Base-by-base conservation (phyloP, 1,140 invertebrate genomes). In the Dolichoris vasculosae region DNA sequence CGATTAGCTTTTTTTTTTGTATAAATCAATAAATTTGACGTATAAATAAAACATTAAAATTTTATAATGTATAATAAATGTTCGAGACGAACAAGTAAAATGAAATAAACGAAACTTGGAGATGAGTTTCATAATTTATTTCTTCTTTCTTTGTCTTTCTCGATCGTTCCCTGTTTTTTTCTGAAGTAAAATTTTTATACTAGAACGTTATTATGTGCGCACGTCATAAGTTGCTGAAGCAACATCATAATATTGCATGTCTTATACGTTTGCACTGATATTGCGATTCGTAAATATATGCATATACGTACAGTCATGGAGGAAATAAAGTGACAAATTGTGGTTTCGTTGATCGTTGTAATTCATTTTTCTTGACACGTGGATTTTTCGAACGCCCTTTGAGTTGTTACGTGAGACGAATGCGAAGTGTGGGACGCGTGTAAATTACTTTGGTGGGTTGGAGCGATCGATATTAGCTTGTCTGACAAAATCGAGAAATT, bases 391-490 rank as follows among this genome's bases (percentile, higher is more conserved):
- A 40, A 71, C 20, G 35, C 67, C 67, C 35, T 71, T 71, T 71
- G 20, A 40, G 13, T 32, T 23, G 35, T 71, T 40, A n/a, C 63
- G 63, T 64, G 13, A 71, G 35, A 8, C 20, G 23, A 40, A 71
- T 71, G 8, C 17, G 9, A 71, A 71, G 67, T 23, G 35, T 35
- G 17, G 17, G 40, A 40, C 67, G 13, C 64, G 64, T 35, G 64
- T 35, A 67, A 35, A 40, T 75, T 75, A 75, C 48, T 75, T 76
- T 30, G 83, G 63, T 64, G 40, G 46, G 23, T 64, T 59, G 63
- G 77, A 77, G 77, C 64, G 76, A 85, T 85, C 83, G 76, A 85
- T 85, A 85, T 71, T 48, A 63, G 76, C 64, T 80, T 80, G 83
- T 80, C 64, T 80, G 64, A 64, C 76, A 40, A n/a, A 67, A 38